Percentiles rank a stretch among this genome's conserved stretches.
phyloP scores from a whole-genome alignment of 1,140 invertebrate species.

The Pachypeltis micranthus region DNA sequence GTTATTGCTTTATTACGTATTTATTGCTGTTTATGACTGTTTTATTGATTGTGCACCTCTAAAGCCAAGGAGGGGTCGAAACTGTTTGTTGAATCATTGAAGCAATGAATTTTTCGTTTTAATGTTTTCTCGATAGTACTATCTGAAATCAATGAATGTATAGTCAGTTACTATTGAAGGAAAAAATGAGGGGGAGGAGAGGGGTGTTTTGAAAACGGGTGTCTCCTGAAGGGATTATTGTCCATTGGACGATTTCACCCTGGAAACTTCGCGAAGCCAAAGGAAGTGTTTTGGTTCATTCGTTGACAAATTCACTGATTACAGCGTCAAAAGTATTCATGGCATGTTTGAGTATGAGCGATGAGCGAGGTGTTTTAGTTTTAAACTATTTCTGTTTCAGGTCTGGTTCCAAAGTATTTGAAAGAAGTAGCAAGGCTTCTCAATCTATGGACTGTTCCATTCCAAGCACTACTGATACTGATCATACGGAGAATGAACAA shows the following conservation, averaged over 20 bases:
- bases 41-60: too few species aligned
- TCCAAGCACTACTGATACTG: constrained; percentile 31
- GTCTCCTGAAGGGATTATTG: neutral
- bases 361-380: neutral
- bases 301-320: neutral
- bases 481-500: constrained; percentile 19
- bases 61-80: too few species aligned
- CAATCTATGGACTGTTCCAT: constrained; percentile 44
- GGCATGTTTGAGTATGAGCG: neutral
- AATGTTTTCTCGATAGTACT: too few species aligned
- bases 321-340: neutral
- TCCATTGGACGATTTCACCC: neutral
- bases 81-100: too few species aligned
- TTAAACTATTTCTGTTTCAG: constrained; percentile 33
- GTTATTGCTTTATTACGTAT: too few species aligned
- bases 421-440: constrained; percentile 48
- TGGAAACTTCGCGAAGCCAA: neutral
- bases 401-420: constrained; percentile 54
- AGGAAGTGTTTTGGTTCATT: neutral
- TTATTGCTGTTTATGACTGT: too few species aligned
- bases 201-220: neutral
- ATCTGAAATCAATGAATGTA: too few species aligned
- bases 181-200: too few species aligned
- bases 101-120: too few species aligned
- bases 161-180: too few species aligned